Conservation (phyloP, 2,113 vertebrate species). For the Spermophilus dauricus region DNA sequence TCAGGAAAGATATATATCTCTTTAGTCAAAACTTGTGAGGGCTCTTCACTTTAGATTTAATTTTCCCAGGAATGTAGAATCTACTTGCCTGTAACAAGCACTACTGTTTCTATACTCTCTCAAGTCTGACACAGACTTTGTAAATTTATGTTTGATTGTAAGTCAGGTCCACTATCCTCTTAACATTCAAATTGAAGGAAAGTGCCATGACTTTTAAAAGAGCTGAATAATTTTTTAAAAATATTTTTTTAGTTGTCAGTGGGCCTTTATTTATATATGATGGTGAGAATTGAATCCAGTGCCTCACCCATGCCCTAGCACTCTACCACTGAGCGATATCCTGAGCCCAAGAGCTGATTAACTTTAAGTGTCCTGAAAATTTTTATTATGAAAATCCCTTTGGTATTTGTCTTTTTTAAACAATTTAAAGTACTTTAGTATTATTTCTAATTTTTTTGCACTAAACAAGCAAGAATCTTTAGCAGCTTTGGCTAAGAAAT, state of each 20-base stretch:
- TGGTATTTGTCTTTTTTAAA: neutral
- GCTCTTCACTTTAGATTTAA: neutral
- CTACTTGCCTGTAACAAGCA: neutral
- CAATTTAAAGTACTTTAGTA: neutral
- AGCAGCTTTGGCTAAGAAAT: slow-evolving; percentile 2
- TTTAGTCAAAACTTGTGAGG: slow-evolving; percentile 2
- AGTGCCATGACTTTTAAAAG: slow-evolving; percentile 24
- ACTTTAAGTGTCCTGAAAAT: neutral
- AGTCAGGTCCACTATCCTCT: neutral
- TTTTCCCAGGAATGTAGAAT: slow-evolving; percentile 29
- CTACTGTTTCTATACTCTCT: neutral
- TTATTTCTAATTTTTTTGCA: slow-evolving; percentile 3
- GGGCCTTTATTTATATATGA: too few species aligned
- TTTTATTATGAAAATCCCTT: neutral
- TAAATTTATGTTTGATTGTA: neutral
- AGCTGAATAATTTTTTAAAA: neutral
- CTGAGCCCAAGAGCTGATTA: neutral
- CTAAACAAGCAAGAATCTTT: neutral
- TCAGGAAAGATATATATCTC: neutral
- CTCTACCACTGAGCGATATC: too few species aligned
- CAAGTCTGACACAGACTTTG: neutral
- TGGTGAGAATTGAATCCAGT: too few species aligned
- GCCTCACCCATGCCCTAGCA: too few species aligned
- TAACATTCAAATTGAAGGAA: neutral
- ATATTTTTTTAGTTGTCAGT: too few species aligned